Base-by-base conservation (phyloP, 2,888 invertebrate genomes). In the Pristionchus exspectatus region DNA sequence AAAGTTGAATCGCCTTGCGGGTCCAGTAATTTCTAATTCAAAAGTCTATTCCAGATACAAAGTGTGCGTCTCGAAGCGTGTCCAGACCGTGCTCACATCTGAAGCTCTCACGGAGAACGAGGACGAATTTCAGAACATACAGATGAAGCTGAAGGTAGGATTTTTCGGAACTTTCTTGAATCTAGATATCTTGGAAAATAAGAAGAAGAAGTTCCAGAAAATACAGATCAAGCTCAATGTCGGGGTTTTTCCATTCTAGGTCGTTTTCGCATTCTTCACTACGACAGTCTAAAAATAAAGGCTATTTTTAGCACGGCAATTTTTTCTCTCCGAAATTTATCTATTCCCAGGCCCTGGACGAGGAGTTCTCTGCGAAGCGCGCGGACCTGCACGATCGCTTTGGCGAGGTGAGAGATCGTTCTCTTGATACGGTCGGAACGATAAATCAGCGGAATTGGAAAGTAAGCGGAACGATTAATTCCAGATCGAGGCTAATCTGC, bases 81-180 rank as follows among this genome's bases (percentile, higher is more conserved):
- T 91, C 38, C 94, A 94, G 90, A 94, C 94, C 18, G 92, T 91
- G 0, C 90, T 94, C 88, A 94, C 94, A 14, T 91, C 92, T 18
- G 92, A 94, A 81, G 92, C 91, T 33, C 83, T 94, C 0, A 90
- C 90, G 12, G 90, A 92, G 59, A 92, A 93, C 90, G 93, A 94
- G 85, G 90, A 91, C 2, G 93, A 93, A 21, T 94, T 94, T 83
- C 90, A 92, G 59, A 90, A 88, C 63, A 91, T 93, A 12, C 91
- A 92, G 33, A 89, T 85, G 14, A 90, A 91, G 38, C 90, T 94
- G 18, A 90, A 91, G 90, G 92, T 93, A 24, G 59, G 90, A 21
- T 81, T 33, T 81, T 0, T 81, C 21, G 10, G 2, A 33, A 21
- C 30, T 74, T 27, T 18, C 33, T 18, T 27, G 54, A 12, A 88